A percentile compares a stretch with the other conserved stretches of the same genome.
phyloP scores from a whole-genome alignment of 2,797 vertebrate genomes.

The Sylvia borin region DNA sequence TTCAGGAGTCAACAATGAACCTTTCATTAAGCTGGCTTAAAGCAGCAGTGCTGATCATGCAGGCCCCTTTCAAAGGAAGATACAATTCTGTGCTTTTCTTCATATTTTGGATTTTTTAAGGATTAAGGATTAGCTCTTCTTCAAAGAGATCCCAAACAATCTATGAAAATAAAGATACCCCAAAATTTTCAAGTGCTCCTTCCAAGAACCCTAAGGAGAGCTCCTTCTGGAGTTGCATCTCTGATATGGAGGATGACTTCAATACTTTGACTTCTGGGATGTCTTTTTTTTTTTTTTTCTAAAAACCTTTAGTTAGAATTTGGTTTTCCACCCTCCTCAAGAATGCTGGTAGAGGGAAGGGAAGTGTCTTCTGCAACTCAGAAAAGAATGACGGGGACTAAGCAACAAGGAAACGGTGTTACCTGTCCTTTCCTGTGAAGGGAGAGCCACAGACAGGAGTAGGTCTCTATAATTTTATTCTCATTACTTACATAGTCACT shows the following conservation, averaged over 20 bases:
- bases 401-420: background rate
- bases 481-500: constrained; percentile 26
- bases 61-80: background rate
- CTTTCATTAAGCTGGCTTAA: background rate
- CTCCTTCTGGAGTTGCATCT: background rate
- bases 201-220: background rate
- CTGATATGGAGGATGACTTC: background rate
- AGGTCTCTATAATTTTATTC: constrained; percentile 28
- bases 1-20: background rate
- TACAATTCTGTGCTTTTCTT: background rate
- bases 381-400: background rate
- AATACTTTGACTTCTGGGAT: background rate
- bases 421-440: background rate
- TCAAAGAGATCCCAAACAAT: background rate
- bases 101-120: background rate
- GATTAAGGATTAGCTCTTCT: background rate
- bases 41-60: background rate
- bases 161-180: background rate
- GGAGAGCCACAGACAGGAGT: background rate
- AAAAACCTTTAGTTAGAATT: background rate
- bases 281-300: too few species aligned
- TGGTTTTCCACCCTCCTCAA: background rate
- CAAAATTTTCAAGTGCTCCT: background rate
- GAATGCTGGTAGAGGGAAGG: background rate
- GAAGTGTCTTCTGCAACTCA: background rate